Evolutionary conservation across 2,113 vertebrate species (phyloP), one percentile per base, ranked within the genome.

Genomic region (Tringa solitaria): DNA sequence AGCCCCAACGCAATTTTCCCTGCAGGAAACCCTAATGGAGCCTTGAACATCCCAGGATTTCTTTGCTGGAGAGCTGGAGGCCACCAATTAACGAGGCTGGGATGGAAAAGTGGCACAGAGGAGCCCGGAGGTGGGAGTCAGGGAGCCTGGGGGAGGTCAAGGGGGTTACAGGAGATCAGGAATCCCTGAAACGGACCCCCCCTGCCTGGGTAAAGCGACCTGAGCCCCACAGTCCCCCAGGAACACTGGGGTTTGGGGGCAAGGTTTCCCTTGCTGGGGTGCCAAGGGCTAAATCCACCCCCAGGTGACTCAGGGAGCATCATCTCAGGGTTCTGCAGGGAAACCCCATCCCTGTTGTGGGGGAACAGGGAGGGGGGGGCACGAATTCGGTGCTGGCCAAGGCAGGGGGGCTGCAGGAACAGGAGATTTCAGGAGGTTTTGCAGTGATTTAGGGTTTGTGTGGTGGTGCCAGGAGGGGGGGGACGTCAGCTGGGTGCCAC

Each of bases 231-330:
- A 13, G 35, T 43, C 23, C 32, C 32, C 30, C 9, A 8, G 13
- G 43, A 28, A 13, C 6, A 2, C 67, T 8, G 9, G 12, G 33
- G 7, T 5, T 51, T 0, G 24, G 35, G 60, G n/a, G 12, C 1
- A 24, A 53, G 24, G 9, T 53, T 46, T 80, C 12, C 37, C 11
- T 60, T 24, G 11, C 37, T 5, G 14, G 33, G 32, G 28, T 22
- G 45, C 56, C 46, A 60, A 46, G 70, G 68, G 46, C 39, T 74
- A 22, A 80, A 46, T 22, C 24, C 37, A 20, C 35, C 9, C 43
- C 33, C 57, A 4, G 26, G 32, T 33, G 20, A 37, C 5, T 27
- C 32, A 9, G 51, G 57, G 35, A 21, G 24, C 59, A 12, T n/a
- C 65, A 21, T 4, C 33, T 24, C 43, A 14, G 51, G 27, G 28